Evolutionary conservation across 2,113 vertebrate species (phyloP).

Genomic region (Cebidichthys violaceus): DNA sequence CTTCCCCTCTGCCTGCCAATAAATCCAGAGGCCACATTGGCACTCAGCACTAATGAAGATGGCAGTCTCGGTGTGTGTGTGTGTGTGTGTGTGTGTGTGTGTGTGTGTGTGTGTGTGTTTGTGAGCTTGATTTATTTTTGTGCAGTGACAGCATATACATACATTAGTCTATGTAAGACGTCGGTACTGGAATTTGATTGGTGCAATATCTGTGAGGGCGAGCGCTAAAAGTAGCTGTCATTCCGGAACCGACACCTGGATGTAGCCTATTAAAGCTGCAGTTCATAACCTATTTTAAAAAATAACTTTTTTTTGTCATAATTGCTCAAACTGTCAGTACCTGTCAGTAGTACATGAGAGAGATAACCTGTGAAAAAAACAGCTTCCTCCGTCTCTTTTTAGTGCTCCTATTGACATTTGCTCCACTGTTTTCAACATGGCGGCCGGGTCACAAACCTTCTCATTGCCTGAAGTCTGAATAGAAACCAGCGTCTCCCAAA

Average conservation of each 20-base stretch:
- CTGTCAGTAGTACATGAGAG: not conserved
- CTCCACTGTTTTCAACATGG: too few relatives aligned
- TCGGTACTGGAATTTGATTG: conserved; percentile 10
- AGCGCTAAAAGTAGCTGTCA: not conserved
- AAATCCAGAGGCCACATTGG: conserved; percentile 60
- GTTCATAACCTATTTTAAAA: not conserved
- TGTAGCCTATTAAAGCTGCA: too few relatives aligned
- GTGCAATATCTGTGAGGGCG: not conserved
- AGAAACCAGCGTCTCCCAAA: too few relatives aligned
- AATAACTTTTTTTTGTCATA: not conserved
- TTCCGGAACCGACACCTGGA: not conserved
- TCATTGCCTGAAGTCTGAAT: too few relatives aligned
- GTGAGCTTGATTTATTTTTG: conserved; percentile 18
- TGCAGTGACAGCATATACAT: not conserved
- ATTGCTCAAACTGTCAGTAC: not conserved
- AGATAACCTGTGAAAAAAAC: not conserved
- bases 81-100: conserved; percentile 8
- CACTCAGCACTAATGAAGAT: conserved; percentile 69
- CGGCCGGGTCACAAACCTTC: too few relatives aligned
- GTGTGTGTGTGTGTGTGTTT: conserved; percentile 8
- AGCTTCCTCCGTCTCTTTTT: not conserved
- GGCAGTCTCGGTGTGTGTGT: conserved; percentile 39
- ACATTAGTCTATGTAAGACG: conserved; percentile 5
- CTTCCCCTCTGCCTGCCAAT: conserved; percentile 46
- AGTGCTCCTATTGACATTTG: not conserved